Conservation (phyloP, 2,113 vertebrate genomes). For the Chaetodon trifascialis region DNA sequence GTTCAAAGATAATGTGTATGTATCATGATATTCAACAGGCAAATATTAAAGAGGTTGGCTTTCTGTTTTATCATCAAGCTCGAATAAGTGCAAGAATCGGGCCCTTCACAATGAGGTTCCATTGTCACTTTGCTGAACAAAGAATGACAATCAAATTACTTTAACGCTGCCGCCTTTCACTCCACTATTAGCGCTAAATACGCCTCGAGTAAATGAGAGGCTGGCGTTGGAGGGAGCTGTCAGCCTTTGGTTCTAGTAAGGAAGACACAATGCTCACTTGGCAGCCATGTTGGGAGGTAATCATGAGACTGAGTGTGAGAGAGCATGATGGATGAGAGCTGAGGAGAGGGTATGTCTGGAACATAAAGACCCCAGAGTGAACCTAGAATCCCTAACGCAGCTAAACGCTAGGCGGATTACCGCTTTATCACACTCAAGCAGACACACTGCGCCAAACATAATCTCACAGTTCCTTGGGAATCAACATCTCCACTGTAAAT, state of each 20-base stretch:
- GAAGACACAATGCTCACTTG: conserved; percentile 24
- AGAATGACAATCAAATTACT: neutral
- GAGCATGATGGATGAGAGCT: conserved; percentile 20
- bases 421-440: conserved; percentile 70
- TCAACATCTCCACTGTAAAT: conserved; percentile 68
- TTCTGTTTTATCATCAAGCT: too few species aligned
- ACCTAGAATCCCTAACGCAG: conserved; percentile 60
- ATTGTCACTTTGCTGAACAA: neutral
- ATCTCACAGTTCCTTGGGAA: conserved; percentile 66
- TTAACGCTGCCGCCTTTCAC: neutral
- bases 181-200: conserved; percentile 2
- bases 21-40: too few species aligned
- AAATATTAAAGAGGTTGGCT: too few species aligned
- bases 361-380: conserved; percentile 56
- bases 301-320: conserved; percentile 4
- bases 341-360: conserved; percentile 30
- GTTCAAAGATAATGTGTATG: too few species aligned
- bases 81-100: neutral
- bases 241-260: neutral
- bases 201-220: neutral
- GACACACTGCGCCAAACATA: conserved; percentile 58
- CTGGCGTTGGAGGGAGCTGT: conserved; percentile 14
- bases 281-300: conserved; percentile 21
- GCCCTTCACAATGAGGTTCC: neutral
- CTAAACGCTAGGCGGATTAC: conserved; percentile 65